Evolutionary conservation across 2,113 vertebrate species (phyloP).

Genomic region (Myiopsitta monachus): DNA sequence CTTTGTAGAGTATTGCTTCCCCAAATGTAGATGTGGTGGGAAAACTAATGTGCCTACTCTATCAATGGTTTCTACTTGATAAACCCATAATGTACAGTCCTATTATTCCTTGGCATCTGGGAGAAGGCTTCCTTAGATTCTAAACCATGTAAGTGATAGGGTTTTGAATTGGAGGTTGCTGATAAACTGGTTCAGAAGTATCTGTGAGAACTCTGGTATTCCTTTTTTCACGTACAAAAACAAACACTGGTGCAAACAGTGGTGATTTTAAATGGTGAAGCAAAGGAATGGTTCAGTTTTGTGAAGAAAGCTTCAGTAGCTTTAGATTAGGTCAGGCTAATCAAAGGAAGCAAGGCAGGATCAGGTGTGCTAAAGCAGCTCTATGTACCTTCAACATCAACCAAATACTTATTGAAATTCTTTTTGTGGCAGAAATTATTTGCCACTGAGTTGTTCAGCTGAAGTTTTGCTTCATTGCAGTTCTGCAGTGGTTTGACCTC

Average conservation of each 20-base stretch:
- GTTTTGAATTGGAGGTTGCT: not conserved
- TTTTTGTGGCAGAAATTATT: not conserved
- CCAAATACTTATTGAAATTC: not conserved
- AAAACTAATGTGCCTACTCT: not conserved
- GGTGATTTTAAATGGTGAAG: not conserved
- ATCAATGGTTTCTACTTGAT: not conserved
- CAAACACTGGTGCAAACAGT: not conserved
- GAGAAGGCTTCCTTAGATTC: not conserved
- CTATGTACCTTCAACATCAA: not conserved
- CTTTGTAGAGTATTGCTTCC: not conserved
- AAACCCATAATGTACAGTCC: not conserved
- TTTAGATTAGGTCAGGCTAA: not conserved
- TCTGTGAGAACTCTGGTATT: not conserved
- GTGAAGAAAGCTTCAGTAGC: not conserved
- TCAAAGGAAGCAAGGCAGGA: not conserved
- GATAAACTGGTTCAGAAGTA: not conserved
- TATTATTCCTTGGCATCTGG: not conserved
- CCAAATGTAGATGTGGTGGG: not conserved
- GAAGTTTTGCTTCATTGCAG: not conserved
- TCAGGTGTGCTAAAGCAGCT: not conserved
- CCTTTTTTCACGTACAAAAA: not conserved
- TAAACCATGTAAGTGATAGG: not conserved
- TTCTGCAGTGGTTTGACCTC: not conserved
- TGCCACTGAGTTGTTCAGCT: not conserved
- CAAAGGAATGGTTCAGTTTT: not conserved